Evolutionary conservation across 1,140 invertebrate species (phyloP), one percentile per base, ranked within the genome.

Genomic region (Trypoxylus dichotomus): DNA sequence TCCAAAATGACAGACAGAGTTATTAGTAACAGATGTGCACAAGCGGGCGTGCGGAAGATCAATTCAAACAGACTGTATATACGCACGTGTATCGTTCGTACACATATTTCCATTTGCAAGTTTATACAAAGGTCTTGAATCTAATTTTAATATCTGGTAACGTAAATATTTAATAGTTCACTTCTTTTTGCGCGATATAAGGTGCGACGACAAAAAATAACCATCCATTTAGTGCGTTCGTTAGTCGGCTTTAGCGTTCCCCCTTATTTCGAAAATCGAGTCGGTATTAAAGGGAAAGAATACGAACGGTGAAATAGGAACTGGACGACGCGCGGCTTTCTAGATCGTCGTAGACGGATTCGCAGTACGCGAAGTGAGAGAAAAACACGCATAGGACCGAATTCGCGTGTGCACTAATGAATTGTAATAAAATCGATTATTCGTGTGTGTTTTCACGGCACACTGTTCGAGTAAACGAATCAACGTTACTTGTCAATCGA

Each of bases 361-460:
- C 15, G 47, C 15, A 15, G 19, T 54, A 54, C 15, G 15, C 15
- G 47, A 54, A 54, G 47, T 54, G 6, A 6, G 47, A 54, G 47
- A 54, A 19, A 54, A 54, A 54, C 7, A 54, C 47, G 19, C 47
- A 54, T 19, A n/a, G 15, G 19, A 54, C 47, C 47, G 47, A n/a
- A 54, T 54, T 54, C 47, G 47, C 47, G 47, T 54, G 47, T n/a
- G 47, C 47, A 15, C 47, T 54, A 54, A 54, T 54, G 19, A 54
- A 54, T 54, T 54, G 47, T 54, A 54, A 54, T 54, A 54, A 54
- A 54, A 54, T 54, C 47, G 47, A 54, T 54, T 54, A 54, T 54
- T 54, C 19, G 13, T 54, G 47, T 54, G 47, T 54, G 19, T 54
- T 54, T 54, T 54, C 47, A 19, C 47, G 47, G 47, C 47, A 54